Base-by-base conservation (phyloP, 1,140 invertebrate species). In the Diploscapter pachys region DNA sequence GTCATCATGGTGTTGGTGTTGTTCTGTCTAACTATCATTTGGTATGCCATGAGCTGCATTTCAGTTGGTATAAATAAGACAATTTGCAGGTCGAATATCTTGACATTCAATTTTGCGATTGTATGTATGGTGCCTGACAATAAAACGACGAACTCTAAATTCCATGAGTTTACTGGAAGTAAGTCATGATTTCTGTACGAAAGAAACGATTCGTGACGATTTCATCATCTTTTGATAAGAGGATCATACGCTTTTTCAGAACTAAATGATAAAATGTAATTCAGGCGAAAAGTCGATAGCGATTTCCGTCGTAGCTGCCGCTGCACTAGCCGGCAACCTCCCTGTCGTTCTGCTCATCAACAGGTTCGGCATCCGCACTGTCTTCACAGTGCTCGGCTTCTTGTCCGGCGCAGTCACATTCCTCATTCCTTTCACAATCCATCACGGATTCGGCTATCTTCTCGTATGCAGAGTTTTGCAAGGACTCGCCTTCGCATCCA, bases 401-500 rank as follows among this genome's bases (percentile, higher is more conserved):
- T 9, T 75, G 5, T 73, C 66, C n/a, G n/a, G 71, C 5, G 54
- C 59, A 4, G 72, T 72, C 6, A 75, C 73, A 9, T 55, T 75
- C 9, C 52, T 76, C 5, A 54, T 75, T 13, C 73, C 73, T 0
- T 31, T 54, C 13, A 72, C 73, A n/a, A 75, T 75, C 49, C 11
- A 76, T n/a, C 49, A n/a, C 6, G 74, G 74, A 53, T 75, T 75
- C 73, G 11, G n/a, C 73, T 75, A 52, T 13, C 50, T 75, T 13
- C 71, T 75, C 49, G n/a, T 77, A 5, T 51, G 31, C 31, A 71
- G 74, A 53, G 63, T 77, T 49, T 31, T 75, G 4, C 74, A 75
- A 75, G 74, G 74, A 57, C 49, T 59, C 55, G 72, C 74, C n/a
- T 75, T 75, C 61, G 73, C 74, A 8, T 71, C 73, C 13, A 77